These are phyloP conservation scores for Oncorhynchus clarkii DNA, from an alignment of 2,113 vertebrate genomes.

Conservation along the genomic window DNA sequence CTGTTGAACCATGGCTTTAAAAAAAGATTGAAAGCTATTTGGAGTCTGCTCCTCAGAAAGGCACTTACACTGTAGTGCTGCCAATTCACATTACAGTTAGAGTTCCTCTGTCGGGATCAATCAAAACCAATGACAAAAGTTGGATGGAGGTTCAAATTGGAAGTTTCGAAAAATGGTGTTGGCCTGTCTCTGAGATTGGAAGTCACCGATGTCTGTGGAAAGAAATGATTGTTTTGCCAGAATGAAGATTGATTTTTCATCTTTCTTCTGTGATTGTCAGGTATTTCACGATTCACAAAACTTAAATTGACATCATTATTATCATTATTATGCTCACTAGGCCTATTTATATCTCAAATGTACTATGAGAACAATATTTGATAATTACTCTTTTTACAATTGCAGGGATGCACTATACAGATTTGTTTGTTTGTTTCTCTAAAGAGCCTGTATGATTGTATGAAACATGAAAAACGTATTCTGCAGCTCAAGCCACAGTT, in stretches of 20 bases:
- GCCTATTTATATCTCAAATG: too few species aligned
- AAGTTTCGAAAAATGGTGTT: neutral
- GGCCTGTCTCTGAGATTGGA: neutral
- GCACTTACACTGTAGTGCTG: neutral
- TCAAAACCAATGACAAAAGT: neutral
- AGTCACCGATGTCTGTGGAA: neutral
- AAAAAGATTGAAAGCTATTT: conserved; percentile 3
- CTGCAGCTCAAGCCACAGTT: neutral
- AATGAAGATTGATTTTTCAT: neutral
- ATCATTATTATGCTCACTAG: too few species aligned
- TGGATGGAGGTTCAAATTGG: neutral
- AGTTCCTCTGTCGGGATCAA: conserved; percentile 5
- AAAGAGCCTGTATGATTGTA: neutral
- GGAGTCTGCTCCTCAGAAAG: neutral
- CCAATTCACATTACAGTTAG: neutral
- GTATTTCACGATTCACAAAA: too few species aligned
- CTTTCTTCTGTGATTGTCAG: too few species aligned
- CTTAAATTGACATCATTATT: too few species aligned
- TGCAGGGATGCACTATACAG: too few species aligned
- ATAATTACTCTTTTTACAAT: too few species aligned
- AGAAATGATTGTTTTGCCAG: neutral
- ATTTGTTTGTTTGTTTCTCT: too few species aligned
- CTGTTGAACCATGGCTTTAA: conserved; percentile 5
- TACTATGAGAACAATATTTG: too few species aligned
- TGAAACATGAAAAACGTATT: neutral